These are phyloP conservation scores for Venustaconcha ellipsiformis DNA, from an alignment of 1,140 invertebrate species.

Conservation along the genomic window DNA sequence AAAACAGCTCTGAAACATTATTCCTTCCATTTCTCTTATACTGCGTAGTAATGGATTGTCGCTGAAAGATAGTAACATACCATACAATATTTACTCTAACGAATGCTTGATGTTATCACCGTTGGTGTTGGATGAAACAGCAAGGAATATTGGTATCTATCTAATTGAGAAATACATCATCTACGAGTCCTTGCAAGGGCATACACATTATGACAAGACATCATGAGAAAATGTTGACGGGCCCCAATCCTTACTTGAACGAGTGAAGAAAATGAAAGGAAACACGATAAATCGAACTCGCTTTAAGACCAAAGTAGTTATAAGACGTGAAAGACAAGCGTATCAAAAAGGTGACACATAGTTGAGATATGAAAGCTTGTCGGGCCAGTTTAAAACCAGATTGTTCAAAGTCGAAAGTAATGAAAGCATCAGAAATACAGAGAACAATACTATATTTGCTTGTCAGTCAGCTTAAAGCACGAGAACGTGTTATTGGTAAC, in stretches of 20 bases:
- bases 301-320: slow-evolving; percentile 3
- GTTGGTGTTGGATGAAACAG: slow-evolving; percentile 7
- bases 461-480: background rate
- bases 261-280: slow-evolving; percentile 19
- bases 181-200: background rate
- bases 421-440: slow-evolving; percentile 11
- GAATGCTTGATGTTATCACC: background rate
- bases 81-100: slow-evolving; percentile 15
- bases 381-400: slow-evolving; percentile 33
- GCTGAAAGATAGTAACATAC: background rate
- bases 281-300: slow-evolving; percentile 17
- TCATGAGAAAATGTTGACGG: slow-evolving; percentile 11
- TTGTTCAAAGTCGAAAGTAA: slow-evolving; percentile 27
- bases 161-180: slow-evolving; percentile 11
- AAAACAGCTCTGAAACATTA: slow-evolving; percentile 3
- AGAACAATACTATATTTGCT: slow-evolving; percentile 11
- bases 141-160: slow-evolving; percentile 14
- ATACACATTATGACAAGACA: slow-evolving; percentile 4
- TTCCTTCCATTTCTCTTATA: slow-evolving; percentile 8
- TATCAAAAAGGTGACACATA: slow-evolving; percentile 6
- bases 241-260: slow-evolving; percentile 9
- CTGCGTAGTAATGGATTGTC: slow-evolving; percentile 7
- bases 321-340: slow-evolving; percentile 9
- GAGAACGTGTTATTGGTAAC: background rate
- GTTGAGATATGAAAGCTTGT: slow-evolving; percentile 25